These are phyloP conservation scores for Myoxocephalus aenaeus DNA, from an alignment of 2,797 vertebrate genomes.

Conservation along the genomic window DNA sequence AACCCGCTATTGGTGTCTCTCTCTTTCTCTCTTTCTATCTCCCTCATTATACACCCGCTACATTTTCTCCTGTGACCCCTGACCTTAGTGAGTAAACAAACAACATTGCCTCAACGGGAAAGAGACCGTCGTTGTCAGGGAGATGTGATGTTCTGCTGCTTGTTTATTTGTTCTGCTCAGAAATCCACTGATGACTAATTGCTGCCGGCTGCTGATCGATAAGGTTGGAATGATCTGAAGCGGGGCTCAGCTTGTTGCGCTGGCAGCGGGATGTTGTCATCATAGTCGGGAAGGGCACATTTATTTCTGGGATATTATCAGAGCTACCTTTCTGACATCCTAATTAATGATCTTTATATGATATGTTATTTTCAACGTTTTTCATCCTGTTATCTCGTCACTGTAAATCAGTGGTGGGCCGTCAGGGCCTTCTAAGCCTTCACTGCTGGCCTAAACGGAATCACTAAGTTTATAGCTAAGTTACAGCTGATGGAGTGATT, in stretches of 20 bases:
- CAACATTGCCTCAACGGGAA: constrained; percentile 65
- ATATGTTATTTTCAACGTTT: constrained; percentile 15
- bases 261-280: constrained; percentile 46
- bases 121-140: constrained; percentile 59
- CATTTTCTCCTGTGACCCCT: constrained; percentile 57
- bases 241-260: constrained; percentile 43
- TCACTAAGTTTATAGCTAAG: too few relatives aligned
- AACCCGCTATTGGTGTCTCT: not conserved
- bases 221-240: constrained; percentile 21
- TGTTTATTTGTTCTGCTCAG: constrained; percentile 63
- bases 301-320: constrained; percentile 30
- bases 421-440: too few relatives aligned
- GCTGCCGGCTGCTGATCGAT: constrained; percentile 54
- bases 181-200: constrained; percentile 69
- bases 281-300: constrained; percentile 19
- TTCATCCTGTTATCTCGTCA: not conserved
- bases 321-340: constrained; percentile 18
- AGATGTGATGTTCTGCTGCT: constrained; percentile 60
- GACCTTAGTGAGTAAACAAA: constrained; percentile 75
- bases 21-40: constrained; percentile 11
- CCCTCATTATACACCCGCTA: constrained; percentile 55
- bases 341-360: too few relatives aligned
- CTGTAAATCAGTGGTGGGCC: not conserved
- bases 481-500: too few relatives aligned
- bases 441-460: too few relatives aligned